phyloP scores from a whole-genome alignment of 2,888 invertebrate genomes.

The Argyresthia goedartella region DNA sequence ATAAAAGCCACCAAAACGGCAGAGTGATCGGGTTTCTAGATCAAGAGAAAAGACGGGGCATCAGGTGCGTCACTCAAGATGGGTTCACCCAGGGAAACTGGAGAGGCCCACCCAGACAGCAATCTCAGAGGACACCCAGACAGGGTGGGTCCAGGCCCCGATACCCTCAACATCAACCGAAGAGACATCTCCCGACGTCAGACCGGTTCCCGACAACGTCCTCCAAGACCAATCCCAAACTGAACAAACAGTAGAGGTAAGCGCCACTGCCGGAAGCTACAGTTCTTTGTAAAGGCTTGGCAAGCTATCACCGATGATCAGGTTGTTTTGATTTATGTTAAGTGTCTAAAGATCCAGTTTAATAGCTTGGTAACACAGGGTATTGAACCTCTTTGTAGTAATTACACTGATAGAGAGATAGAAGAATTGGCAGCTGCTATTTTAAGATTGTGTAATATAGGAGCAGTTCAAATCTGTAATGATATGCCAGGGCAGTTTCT shows the following conservation, averaged over 20 bases:
- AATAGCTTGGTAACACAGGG: neutral
- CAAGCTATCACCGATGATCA: neutral
- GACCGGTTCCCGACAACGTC: neutral
- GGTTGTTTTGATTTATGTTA: neutral
- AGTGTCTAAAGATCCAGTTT: neutral
- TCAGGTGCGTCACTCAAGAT: neutral
- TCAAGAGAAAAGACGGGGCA: constrained; percentile 5
- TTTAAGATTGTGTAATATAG: neutral
- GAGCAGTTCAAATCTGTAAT: neutral
- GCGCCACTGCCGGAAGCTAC: neutral
- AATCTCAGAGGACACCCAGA: neutral
- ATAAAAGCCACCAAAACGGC: constrained; percentile 4
- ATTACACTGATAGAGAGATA: neutral
- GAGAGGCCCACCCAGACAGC: neutral
- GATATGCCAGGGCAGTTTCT: constrained; percentile 1
- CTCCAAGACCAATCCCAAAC: neutral
- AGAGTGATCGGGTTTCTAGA: constrained; percentile 6
- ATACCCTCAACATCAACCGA: neutral
- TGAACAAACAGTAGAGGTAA: neutral
- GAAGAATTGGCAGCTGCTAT: neutral
- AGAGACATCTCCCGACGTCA: neutral
- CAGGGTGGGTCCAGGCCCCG: constrained; percentile 1
- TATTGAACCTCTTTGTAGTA: neutral
- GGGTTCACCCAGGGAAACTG: constrained; percentile 5
- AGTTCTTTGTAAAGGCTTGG: neutral